Evolutionary conservation across 2,113 vertebrate species (phyloP), one percentile per base, ranked within the genome.

Genomic region (Aptenodytes forsteri): DNA sequence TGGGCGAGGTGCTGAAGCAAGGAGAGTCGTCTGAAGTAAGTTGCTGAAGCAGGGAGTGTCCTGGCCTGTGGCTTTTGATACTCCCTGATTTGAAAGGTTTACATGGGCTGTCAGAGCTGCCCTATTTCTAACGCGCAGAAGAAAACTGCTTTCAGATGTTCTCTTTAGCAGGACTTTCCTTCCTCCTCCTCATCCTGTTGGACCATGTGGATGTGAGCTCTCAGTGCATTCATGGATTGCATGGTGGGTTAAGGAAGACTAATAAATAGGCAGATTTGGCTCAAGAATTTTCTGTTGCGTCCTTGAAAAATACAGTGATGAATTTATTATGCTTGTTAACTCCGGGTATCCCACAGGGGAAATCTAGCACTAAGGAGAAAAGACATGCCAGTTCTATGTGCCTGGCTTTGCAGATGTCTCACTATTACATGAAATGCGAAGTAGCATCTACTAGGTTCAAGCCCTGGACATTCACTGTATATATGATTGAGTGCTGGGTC

Each of bases 1-100:
- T 78, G 87, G 81, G 92, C 16, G 94, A 91, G 92, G 95, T 90
- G 78, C 97, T 97, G 91, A 87, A 96, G 93, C 90, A 96, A 96
- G 92, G 83, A 87, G 70, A 65, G 59, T 83, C 90, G 71, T 97
- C 91, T 97, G 83, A 97, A 97, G 90, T 93, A 89, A 95, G 67
- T 2, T 49, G 58, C 77, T 90, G 84, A 76, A 94, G 94, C 80
- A 81, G 93, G 95, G 92, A 93, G 94, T 89, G 93, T 89, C 66
- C 67, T 75, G 72, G 82, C 87, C 81, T 91, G 87, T 94, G 78
- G 49, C 58, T 93, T 94, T 83, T 93, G 85, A 85, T 90, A 96
- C 92, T 97, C 90, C 65, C 71, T 69, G 50, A 94, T 97, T 78
- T 73, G 56, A 97, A 97, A 88, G 62, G 78, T 82, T 94, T 91